phyloP scores from a whole-genome alignment of 2,797 vertebrate genomes.

The Ptychadena robeensis region DNA sequence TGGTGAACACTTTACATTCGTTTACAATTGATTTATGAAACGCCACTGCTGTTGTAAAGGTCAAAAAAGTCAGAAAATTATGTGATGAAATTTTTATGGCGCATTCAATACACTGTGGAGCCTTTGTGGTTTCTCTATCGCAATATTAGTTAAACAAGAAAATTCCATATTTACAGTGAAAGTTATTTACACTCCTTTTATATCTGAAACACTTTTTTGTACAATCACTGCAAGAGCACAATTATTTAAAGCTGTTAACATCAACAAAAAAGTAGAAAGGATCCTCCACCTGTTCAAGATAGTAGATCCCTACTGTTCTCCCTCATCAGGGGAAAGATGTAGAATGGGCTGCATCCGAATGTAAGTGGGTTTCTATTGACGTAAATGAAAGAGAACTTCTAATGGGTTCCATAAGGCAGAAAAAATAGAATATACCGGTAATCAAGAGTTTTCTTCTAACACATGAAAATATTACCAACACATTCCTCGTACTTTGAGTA shows the following conservation, averaged over 20 bases:
- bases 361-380: too few species aligned
- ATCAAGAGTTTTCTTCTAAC: too few species aligned
- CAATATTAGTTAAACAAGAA: not conserved
- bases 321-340: too few species aligned
- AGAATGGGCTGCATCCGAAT: too few species aligned
- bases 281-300: not conserved
- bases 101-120: not conserved
- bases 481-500: too few species aligned
- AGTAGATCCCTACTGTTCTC: too few species aligned
- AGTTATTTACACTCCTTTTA: not conserved
- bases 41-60: conserved; percentile 29
- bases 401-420: too few species aligned
- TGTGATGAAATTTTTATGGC: conserved; percentile 28
- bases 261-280: not conserved
- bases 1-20: conserved; percentile 26
- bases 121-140: not conserved
- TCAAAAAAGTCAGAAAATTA: conserved; percentile 50
- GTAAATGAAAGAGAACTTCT: too few species aligned
- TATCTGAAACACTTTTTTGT: not conserved
- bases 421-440: too few species aligned
- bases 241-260: not conserved
- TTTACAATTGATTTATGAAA: conserved; percentile 51
- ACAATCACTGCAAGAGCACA: not conserved
- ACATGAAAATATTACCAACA: too few species aligned
- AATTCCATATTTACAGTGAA: not conserved